Evolutionary conservation across 2,113 vertebrate species (phyloP), one percentile per base, ranked within the genome.

Genomic region (Nesospiza acunhae): DNA sequence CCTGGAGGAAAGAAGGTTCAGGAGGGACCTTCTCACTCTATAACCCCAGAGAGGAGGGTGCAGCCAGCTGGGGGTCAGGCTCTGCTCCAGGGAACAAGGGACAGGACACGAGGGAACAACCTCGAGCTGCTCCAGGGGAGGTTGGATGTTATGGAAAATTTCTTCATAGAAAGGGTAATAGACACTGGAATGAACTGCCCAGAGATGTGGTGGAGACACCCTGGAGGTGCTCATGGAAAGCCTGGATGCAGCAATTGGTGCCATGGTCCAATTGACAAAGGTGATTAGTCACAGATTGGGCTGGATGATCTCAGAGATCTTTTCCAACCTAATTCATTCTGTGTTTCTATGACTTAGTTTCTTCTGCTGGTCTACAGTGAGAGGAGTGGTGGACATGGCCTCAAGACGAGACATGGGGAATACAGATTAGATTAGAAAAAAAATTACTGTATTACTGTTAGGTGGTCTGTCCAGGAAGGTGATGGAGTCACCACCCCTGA

Each of bases 351-450:
- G 35, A 35, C 21, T 66, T 49, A 41, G 12, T 66, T 5, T 66
- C 24, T 85, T 56, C n/a, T 75, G 35, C 30, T 30, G 26, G 24
- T 10, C 42, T 26, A 26, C 10, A 58, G 35, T 11, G 30, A 30
- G 44, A 50, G 11, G 16, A 14, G 3, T 0, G 0, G 50, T 5
- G 5, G 30, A 41, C 3, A 9, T 13, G 20, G n/a, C 26, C 16
- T 42, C 52, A 59, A 67, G 6, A 1, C 5, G 6, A 76, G 42
- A 58, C 16, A 35, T 7, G 13, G 26, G 17, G 10, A 26, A 42
- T 31, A 31, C 44, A 42, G 17, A 59, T 31, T 14, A 26, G 13
- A n/a, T 28, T 5, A 39, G 26, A 1, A 7, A 20, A 50, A 24
- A 4, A n/a, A 33, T 33, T 37, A 37, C 37, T 37, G 37, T 37